Percentiles rank a stretch among this genome's conserved stretches.
Evolutionary conservation across 2,888 invertebrate genomes (phyloP).

Genomic region (Nomada lathburiana): DNA sequence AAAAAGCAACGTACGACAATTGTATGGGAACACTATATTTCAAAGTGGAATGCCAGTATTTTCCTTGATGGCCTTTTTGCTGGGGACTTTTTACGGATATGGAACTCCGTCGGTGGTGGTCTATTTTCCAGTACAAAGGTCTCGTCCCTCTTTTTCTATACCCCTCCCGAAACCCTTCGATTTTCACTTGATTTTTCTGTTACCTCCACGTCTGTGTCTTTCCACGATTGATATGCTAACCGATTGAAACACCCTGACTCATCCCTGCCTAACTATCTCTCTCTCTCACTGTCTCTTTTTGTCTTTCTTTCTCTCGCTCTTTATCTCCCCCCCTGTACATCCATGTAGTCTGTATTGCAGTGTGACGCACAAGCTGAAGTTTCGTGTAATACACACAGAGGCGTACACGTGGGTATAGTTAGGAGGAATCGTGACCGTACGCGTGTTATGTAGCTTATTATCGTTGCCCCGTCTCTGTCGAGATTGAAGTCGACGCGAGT

Average conservation of each 20-base stretch:
- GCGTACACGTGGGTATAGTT: slow-evolving; percentile 33
- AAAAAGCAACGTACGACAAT: slow-evolving; percentile 44
- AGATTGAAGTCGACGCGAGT: slow-evolving; percentile 13
- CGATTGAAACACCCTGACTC: slow-evolving; percentile 19
- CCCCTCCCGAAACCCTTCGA: neutral
- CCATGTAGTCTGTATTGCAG: slow-evolving; percentile 63
- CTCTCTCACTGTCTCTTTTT: slow-evolving; percentile 5
- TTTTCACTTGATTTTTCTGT: slow-evolving; percentile 39
- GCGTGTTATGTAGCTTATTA: slow-evolving; percentile 38
- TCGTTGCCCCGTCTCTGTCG: neutral
- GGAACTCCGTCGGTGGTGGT: slow-evolving; percentile 72
- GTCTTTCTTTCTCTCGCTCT: neutral
- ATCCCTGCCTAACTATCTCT: neutral
- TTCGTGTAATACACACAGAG: slow-evolving; percentile 31
- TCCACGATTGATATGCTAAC: slow-evolving; percentile 53
- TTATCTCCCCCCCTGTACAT: slow-evolving; percentile 4
- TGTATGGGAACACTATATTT: slow-evolving; percentile 65
- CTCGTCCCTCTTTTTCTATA: slow-evolving; percentile 17
- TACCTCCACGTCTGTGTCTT: slow-evolving; percentile 46
- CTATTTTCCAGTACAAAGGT: slow-evolving; percentile 58
- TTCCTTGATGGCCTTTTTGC: slow-evolving; percentile 72
- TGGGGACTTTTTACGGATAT: slow-evolving; percentile 70
- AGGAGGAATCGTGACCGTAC: slow-evolving; percentile 34
- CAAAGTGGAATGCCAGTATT: slow-evolving; percentile 77
- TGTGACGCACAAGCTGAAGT: slow-evolving; percentile 69